Percentiles rank a stretch among this genome's conserved stretches.
phyloP scores from a whole-genome alignment of 2,888 invertebrate species.

The Lymantria monacha region DNA sequence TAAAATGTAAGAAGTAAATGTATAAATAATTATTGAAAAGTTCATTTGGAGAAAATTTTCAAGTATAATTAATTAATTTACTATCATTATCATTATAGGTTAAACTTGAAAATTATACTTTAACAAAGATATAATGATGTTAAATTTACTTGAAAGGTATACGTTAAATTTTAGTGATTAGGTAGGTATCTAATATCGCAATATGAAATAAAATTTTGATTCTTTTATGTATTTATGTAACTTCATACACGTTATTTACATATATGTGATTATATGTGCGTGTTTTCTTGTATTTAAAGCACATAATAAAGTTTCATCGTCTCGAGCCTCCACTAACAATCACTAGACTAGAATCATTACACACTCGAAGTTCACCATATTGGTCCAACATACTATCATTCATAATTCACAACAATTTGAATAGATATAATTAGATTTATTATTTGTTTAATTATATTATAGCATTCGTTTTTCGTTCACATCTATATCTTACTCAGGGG shows the following conservation, averaged over 20 bases:
- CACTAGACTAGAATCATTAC: slow-evolving; percentile 35
- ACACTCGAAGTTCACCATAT: slow-evolving; percentile 42
- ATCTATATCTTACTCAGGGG: too few relatives aligned
- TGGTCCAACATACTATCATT: slow-evolving; percentile 49
- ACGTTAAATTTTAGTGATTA: too few relatives aligned
- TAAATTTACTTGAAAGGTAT: too few relatives aligned
- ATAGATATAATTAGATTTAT: slow-evolving; percentile 20
- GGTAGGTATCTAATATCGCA: too few relatives aligned
- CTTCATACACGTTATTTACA: not conserved
- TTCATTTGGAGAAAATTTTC: too few relatives aligned
- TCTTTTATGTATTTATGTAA: not conserved
- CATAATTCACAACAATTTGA: slow-evolving; percentile 43
- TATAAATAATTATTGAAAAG: too few relatives aligned
- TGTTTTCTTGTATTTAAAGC: not conserved
- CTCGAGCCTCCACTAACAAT: slow-evolving; percentile 20
- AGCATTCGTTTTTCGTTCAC: too few relatives aligned
- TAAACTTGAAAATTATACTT: not conserved
- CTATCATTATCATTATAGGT: too few relatives aligned
- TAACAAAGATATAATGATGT: not conserved
- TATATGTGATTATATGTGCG: not conserved
- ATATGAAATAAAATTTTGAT: too few relatives aligned
- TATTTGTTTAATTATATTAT: not conserved
- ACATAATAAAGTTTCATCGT: slow-evolving; percentile 1
- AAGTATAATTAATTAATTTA: too few relatives aligned
- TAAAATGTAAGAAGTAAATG: too few relatives aligned